Evolutionary conservation across 2,888 invertebrate genomes (phyloP), one percentile per base, ranked within the genome.

Genomic region (Mamestra brassicae): DNA sequence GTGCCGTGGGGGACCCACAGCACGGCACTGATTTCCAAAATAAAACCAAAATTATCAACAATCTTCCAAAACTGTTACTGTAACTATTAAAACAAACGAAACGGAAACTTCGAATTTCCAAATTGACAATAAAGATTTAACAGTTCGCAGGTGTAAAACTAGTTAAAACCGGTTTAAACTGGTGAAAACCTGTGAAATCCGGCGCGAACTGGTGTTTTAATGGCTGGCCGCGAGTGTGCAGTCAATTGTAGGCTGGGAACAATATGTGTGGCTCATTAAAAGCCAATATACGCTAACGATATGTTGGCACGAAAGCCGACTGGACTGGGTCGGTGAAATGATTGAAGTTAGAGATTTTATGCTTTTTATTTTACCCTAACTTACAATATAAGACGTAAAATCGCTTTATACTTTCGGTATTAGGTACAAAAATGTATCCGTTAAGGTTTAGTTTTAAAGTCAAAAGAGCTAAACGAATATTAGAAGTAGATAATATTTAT

Each of bases 151-250:
- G 81, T 85, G 84, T 69, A 63, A 68, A 85, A 83, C 80, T 73
- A 68, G 76, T 86, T 76, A 62, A 74, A 87, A 73, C 64, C 50
- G 52, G 75, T 82, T 85, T 58, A 55, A 80, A 85, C 69, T 63
- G 34, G 68, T 61, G 66, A 73, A 74, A 85, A 83, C 76, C 69
- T 57, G 80, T 26, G 63, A 78, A 85, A 86, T 78, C 84, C 78
- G 69, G 83, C 47, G 85, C 65, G 54, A 86, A 82, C 82, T 67
- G 78, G 78, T 81, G 69, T 84, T 89, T 86, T 84, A 81, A 86
- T 76, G 83, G 69, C 81, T 81, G 86, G 74, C 63, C 73, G 76
- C 67, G 65, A 75, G 71, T 77, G 78, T 60, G 54, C 69, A 80
- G 78, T 78, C 77, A 76, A 78, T 88, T 85, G 75, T 69, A 74